Percentiles rank a stretch among this genome's conserved stretches.
Evolutionary conservation across 2,888 invertebrate species (phyloP).

Genomic region (Baronia brevicornis): DNA sequence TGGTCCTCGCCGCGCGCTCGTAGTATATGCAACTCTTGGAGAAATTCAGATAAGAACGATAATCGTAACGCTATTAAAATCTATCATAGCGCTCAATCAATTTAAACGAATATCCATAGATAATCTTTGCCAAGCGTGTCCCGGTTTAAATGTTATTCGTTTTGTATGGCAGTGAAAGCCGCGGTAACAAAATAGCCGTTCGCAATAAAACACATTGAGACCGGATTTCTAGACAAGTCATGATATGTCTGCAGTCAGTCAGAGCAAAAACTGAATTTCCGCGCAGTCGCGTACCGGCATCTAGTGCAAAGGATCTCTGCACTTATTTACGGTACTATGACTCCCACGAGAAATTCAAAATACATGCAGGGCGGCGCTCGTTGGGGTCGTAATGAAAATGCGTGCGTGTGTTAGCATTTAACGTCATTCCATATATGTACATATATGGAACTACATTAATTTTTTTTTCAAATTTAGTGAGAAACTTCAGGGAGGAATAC

Average conservation of each 20-base stretch:
- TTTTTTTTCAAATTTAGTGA: too few species aligned
- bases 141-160: slow-evolving; percentile 21
- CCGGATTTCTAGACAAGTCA: slow-evolving; percentile 25
- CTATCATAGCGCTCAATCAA: slow-evolving; percentile 29
- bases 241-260: slow-evolving; percentile 20
- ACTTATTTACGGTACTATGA: slow-evolving; percentile 49
- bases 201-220: slow-evolving; percentile 21
- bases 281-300: slow-evolving; percentile 22
- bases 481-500: too few species aligned
- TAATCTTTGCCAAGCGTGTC: slow-evolving; percentile 23
- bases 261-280: slow-evolving; percentile 31
- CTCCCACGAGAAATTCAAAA: slow-evolving; percentile 60
- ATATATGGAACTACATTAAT: slow-evolving; percentile 12
- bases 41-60: slow-evolving; percentile 36
- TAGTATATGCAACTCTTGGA: slow-evolving; percentile 22
- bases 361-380: slow-evolving; percentile 46
- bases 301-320: slow-evolving; percentile 41
- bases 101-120: slow-evolving; percentile 26
- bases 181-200: slow-evolving; percentile 18
- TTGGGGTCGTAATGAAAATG: slow-evolving; percentile 43
- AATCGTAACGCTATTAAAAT: slow-evolving; percentile 32
- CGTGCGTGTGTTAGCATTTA: slow-evolving; percentile 25
- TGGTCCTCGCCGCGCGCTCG: slow-evolving; percentile 14
- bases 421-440: slow-evolving; percentile 36
- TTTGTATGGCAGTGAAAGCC: slow-evolving; percentile 26